Evolutionary conservation across 2,888 invertebrate genomes (phyloP).

Genomic region (Phaedon cochleariae): DNA sequence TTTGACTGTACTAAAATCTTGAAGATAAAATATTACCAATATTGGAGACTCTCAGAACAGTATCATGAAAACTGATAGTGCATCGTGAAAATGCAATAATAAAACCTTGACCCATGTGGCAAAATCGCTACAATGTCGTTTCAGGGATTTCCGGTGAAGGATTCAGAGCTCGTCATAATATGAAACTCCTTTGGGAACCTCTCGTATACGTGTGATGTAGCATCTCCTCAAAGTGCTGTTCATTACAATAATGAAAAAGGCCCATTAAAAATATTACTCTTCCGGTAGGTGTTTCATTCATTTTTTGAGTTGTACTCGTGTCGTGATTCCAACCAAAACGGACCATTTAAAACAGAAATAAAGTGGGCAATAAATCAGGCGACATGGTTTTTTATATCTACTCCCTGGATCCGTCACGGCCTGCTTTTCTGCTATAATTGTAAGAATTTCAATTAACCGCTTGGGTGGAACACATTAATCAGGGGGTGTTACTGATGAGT

Average conservation of each 20-base stretch:
- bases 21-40: too few relatives aligned
- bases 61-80: too few relatives aligned
- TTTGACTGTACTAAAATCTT: too few relatives aligned
- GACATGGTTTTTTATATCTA: slow-evolving; percentile 36
- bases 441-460: slow-evolving; percentile 60
- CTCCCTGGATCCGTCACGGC: slow-evolving; percentile 33
- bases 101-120: too few relatives aligned
- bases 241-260: neutral
- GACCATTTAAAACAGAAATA: neutral
- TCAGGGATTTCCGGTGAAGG: too few relatives aligned
- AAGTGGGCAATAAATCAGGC: slow-evolving; percentile 47
- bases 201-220: too few relatives aligned
- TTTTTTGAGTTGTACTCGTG: neutral
- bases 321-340: neutral
- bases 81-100: too few relatives aligned
- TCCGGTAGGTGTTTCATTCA: neutral
- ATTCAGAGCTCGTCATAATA: too few relatives aligned
- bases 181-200: too few relatives aligned
- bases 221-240: neutral
- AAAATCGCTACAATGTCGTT: too few relatives aligned
- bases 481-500: slow-evolving; percentile 59
- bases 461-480: slow-evolving; percentile 59
- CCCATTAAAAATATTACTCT: neutral
- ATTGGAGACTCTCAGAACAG: too few relatives aligned
- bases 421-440: slow-evolving; percentile 54